Base-by-base conservation (phyloP, 2,888 invertebrate species). In the Eupithecia vulgata region DNA sequence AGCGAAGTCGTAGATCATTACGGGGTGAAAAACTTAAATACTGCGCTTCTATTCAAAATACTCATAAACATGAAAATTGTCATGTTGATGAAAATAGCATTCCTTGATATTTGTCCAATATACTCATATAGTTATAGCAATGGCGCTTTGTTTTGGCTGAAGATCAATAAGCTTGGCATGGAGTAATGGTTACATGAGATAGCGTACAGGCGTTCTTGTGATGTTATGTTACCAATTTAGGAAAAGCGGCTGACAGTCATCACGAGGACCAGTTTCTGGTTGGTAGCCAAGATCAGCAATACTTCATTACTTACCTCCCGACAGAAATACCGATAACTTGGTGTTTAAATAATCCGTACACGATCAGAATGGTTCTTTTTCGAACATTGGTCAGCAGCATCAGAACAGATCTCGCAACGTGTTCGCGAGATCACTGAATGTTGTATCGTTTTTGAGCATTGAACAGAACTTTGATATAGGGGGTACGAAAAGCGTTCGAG, bases 101-200 rank as follows among this genome's bases (percentile, higher is more conserved):
- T 52, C 48, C 21, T 52, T 21, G 48, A n/a, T 52, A 21, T 52
- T 52, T 52, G 48, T n/a, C 48, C n/a, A 21, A 52, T 30, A 30
- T 30, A 30, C 30, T 30, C 48, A 21, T 8, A 21, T 52, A 21
- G 48, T 52, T 10, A 21, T 52, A 52, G 48, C 10, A 21, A 52
- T 52, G 48, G 48, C 48, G 48, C 48, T 52, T 52, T 45, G 45
- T 45, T 45, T 45, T 52, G 48, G 48, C 48, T 52, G 21, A 52
- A 52, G 21, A 52, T 52, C 48, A 52, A 52, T n/a, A 52, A 21
- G n/a, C 48, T 52, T 52, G 48, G 48, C 48, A 52, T 52, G 21
- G 48, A 52, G 48, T 52, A 52, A 52, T 52, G 21, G 4, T 52
- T 52, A 21, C 21, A n/a, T 48, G 48, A 7, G 21, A 15, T 13